Base-by-base conservation (phyloP, 1,140 invertebrate species). In the Cyclina sinensis region DNA sequence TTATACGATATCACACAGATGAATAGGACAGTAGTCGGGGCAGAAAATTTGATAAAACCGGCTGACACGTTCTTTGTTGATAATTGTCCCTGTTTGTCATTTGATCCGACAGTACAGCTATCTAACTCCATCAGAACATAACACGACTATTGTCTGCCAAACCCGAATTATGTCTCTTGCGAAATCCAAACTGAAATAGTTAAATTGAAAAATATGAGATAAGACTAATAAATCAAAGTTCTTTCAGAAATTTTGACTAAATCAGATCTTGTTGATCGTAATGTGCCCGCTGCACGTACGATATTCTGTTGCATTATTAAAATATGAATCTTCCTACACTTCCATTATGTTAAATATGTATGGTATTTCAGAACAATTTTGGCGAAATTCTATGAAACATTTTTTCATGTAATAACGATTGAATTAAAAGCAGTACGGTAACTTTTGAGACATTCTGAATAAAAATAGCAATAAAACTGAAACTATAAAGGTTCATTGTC, bases 161-260 rank as follows among this genome's bases (percentile, higher is more conserved):
- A 48, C n/a, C 43, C 46, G 39, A 74, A 30, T 46, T 62, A 76
- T 62, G 39, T 68, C 16, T 57, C 48, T 39, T 79, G 18, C 27
- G 84, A 86, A 86, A 79, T 46, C 18, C 65, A 48, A 79, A 79
- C 84, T 73, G 14, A 30, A 32, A 62, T 46, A 79, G 76, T 86
- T 76, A 86, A 86, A 76, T 86, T 86, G 84, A 86, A 86, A 86
- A 65, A 62, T 70, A 24, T 16, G 21, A 86, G 84, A 78, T 79
- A 78, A 79, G 51, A 78, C 7, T 16, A 46, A 86, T 86, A 86
- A 86, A 86, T 86, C 84, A 86, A 16, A 39, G 12, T 16, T 62
- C 57, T 79, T 76, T 57, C 14, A 11, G 59, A 35, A 39, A 65
- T 37, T n/a, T 80, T 48, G 24, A 27, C 57, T 21, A 59, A 65